phyloP scores from a whole-genome alignment of 2,888 invertebrate genomes.

The Ernsta delagoae region DNA sequence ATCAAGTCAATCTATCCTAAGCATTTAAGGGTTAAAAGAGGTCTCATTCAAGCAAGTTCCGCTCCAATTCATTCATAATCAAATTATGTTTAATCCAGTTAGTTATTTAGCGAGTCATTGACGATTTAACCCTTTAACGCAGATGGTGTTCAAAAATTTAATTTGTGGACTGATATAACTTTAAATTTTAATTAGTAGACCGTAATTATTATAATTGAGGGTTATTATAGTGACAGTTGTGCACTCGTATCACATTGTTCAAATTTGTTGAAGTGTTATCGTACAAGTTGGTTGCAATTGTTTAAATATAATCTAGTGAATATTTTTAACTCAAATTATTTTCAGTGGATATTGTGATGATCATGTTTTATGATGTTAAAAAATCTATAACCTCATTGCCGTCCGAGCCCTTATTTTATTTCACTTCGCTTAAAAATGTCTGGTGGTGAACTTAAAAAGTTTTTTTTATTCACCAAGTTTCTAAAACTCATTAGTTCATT shows the following conservation, averaged over 20 bases:
- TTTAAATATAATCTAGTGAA: no score
- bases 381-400: no score
- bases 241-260: background rate
- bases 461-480: no score
- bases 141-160: slow-evolving; percentile 59
- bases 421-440: no score
- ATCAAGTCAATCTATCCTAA: slow-evolving; percentile 35
- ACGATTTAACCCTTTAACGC: slow-evolving; percentile 68
- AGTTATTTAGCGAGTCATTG: slow-evolving; percentile 59
- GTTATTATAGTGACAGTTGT: slow-evolving; percentile 18
- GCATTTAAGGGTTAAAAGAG: slow-evolving; percentile 66
- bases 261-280: background rate
- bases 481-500: no score
- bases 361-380: no score
- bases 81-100: slow-evolving; percentile 71
- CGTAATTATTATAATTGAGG: slow-evolving; percentile 27
- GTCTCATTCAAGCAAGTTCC: slow-evolving; percentile 71
- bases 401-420: no score
- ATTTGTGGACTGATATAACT: slow-evolving; percentile 51
- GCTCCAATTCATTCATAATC: slow-evolving; percentile 69
- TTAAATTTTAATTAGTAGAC: slow-evolving; percentile 47
- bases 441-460: no score
- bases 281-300: background rate
- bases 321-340: no score
- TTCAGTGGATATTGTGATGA: no score